Evolutionary conservation across 2,113 vertebrate species (phyloP).

Genomic region (Stegastes partitus): DNA sequence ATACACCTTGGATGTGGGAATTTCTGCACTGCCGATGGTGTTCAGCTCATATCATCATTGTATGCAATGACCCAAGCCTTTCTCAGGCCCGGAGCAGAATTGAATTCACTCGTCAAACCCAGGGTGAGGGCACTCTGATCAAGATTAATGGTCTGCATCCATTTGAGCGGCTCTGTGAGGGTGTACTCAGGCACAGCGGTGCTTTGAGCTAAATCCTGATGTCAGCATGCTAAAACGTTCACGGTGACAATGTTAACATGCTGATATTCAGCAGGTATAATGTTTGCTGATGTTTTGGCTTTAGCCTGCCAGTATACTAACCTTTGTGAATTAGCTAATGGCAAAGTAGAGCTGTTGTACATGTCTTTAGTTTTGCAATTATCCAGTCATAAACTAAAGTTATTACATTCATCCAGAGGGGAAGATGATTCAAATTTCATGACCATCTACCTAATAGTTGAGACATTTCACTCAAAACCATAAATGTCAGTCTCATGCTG

Average conservation of each 20-base stretch:
- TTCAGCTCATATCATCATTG: not conserved
- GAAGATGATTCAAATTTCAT: not conserved
- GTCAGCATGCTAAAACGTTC: not conserved
- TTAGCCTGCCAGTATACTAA: not conserved
- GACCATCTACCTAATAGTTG: not conserved
- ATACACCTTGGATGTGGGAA: not conserved
- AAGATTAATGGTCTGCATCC: slow-evolving; percentile 4
- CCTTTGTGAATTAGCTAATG: not conserved
- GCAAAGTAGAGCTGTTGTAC: not conserved
- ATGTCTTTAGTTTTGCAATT: not conserved
- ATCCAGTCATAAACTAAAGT: not conserved
- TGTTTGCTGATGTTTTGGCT: not conserved
- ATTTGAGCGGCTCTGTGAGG: not conserved
- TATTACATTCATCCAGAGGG: not conserved
- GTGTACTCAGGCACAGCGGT: not conserved
- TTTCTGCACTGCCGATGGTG: not conserved
- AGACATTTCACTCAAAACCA: not conserved
- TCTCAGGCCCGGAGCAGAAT: not conserved
- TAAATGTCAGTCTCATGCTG: not conserved
- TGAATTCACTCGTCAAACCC: not conserved
- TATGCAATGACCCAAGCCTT: not conserved
- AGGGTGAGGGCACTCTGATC: not conserved
- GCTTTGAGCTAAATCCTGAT: not conserved
- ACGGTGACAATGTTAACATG: not conserved
- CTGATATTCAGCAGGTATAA: not conserved